A percentile compares a stretch with the other conserved stretches of the same genome.
Conservation (phyloP, 2,113 vertebrate species). For the Terrapene triunguis region DNA sequence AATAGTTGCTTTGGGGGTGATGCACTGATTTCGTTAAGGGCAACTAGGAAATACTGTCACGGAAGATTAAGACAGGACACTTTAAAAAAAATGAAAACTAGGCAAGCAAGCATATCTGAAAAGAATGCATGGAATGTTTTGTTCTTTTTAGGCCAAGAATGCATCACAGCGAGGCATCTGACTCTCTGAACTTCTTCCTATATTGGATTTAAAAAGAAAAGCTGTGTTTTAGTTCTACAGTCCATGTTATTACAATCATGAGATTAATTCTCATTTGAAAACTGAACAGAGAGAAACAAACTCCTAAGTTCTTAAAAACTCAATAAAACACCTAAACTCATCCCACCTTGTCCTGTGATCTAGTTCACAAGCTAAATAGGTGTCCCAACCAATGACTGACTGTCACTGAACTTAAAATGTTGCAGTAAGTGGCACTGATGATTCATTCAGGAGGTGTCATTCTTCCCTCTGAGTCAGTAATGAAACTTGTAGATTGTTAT, state of each 20-base stretch:
- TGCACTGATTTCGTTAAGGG: background rate
- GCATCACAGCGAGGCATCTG: background rate
- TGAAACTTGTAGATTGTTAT: rapidly evolving
- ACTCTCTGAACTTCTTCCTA: background rate
- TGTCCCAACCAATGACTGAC: background rate
- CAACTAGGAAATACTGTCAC: background rate
- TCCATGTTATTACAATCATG: background rate
- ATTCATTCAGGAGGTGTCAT: background rate
- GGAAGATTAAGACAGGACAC: background rate
- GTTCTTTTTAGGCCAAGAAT: background rate
- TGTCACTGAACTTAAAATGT: background rate
- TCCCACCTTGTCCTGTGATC: background rate
- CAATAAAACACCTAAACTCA: rapidly evolving
- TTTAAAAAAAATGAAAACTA: background rate
- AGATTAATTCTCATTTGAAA: background rate
- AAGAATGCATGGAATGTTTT: background rate
- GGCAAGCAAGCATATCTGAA: background rate
- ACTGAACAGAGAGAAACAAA: rapidly evolving
- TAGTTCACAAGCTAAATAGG: background rate
- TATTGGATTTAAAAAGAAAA: background rate
- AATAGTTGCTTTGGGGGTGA: background rate
- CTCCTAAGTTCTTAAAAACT: rapidly evolving
- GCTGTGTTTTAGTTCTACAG: rapidly evolving
- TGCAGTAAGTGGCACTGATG: rapidly evolving
- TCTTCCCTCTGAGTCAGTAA: background rate